phyloP scores from a whole-genome alignment of 1,140 invertebrate species.

The Caenorhabditis inopinata region DNA sequence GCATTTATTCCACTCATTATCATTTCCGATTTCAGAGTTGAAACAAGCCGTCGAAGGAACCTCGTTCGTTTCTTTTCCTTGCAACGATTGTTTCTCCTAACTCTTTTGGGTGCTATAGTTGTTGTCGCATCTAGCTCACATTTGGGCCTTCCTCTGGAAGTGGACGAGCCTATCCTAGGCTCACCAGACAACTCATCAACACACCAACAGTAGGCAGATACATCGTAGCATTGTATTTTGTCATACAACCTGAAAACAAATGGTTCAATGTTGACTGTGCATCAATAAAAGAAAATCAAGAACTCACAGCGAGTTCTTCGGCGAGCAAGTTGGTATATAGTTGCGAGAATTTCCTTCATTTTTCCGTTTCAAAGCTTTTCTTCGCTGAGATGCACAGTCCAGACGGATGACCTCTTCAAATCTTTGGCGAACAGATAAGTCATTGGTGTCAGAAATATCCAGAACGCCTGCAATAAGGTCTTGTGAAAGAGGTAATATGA shows the following conservation, averaged over 20 bases:
- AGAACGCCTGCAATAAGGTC: not conserved
- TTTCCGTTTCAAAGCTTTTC: constrained; percentile 15
- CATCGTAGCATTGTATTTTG: constrained; percentile 8
- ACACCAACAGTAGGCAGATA: constrained; percentile 3
- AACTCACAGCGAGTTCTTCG: not conserved
- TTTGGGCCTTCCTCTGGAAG: not conserved
- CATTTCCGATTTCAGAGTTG: constrained; percentile 42
- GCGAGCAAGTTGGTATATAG: constrained; percentile 8
- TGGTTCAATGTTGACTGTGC: too few relatives aligned
- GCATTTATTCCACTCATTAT: constrained; percentile 37
- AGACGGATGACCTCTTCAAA: constrained; percentile 22
- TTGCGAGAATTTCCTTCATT: not conserved
- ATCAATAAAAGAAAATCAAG: too few relatives aligned
- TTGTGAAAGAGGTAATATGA: too few relatives aligned
- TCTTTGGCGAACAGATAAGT: not conserved
- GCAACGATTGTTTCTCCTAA: not conserved
- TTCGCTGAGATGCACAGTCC: constrained; percentile 7
- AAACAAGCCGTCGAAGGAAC: constrained; percentile 28
- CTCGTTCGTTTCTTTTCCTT: constrained; percentile 21
- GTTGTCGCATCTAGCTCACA: not conserved
- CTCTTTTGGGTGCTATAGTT: constrained; percentile 8
- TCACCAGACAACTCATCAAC: constrained; percentile 1
- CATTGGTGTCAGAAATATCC: constrained; percentile 4
- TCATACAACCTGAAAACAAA: not conserved
- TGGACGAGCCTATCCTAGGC: not conserved